phyloP scores from a whole-genome alignment of 2,113 vertebrate species.

The Stigmatopora nigra region DNA sequence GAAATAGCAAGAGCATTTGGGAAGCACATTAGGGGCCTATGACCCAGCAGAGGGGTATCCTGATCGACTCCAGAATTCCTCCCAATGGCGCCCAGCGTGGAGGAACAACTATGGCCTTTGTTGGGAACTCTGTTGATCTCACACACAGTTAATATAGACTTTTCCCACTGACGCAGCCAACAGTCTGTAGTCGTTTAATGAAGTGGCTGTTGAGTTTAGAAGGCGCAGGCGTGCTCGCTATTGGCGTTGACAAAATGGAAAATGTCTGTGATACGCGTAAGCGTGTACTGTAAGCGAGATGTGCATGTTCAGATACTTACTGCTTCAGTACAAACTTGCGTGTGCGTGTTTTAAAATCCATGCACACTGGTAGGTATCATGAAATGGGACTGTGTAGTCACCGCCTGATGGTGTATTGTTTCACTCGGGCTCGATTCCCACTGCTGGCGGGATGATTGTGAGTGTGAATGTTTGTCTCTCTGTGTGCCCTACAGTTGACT shows the following conservation, averaged over 20 bases:
- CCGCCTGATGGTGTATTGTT: too few species aligned
- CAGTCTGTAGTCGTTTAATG: slow-evolving; percentile 78
- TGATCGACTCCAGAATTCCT: slow-evolving; percentile 47
- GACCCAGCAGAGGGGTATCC: slow-evolving; percentile 45
- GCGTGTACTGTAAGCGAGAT: slow-evolving; percentile 51
- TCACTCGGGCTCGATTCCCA: too few species aligned
- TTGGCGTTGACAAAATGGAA: slow-evolving; percentile 79
- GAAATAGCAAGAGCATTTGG: slow-evolving; percentile 26
- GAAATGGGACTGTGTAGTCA: slow-evolving; percentile 1
- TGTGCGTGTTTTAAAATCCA: slow-evolving; percentile 14
- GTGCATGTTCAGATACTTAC: slow-evolving; percentile 61
- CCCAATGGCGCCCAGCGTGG: slow-evolving; percentile 45
- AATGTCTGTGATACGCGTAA: slow-evolving; percentile 66
- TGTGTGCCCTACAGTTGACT: too few species aligned
- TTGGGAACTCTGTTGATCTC: slow-evolving; percentile 67
- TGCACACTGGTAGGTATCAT: slow-evolving; percentile 15
- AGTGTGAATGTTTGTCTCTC: too few species aligned
- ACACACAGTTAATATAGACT: slow-evolving; percentile 74
- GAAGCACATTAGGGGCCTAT: slow-evolving; percentile 28
- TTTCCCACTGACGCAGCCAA: slow-evolving; percentile 73
- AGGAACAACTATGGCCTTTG: slow-evolving; percentile 67
- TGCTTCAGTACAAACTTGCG: slow-evolving; percentile 31
- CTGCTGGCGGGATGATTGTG: too few species aligned
- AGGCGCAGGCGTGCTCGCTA: slow-evolving; percentile 69
- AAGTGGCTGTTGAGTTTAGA: slow-evolving; percentile 72